Evolutionary conservation across 2,113 vertebrate species (phyloP).

Genomic region (Bubo blakistoni): DNA sequence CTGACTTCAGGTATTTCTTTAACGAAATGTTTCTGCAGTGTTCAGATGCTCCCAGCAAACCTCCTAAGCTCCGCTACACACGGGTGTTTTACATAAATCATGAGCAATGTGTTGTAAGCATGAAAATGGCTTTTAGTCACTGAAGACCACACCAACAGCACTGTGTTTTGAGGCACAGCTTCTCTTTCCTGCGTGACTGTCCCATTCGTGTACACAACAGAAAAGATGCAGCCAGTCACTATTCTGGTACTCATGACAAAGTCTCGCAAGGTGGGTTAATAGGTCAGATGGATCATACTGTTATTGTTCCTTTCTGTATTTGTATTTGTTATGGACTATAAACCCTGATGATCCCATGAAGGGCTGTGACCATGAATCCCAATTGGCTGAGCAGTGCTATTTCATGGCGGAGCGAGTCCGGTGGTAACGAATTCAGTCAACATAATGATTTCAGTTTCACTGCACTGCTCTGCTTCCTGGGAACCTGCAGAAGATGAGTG

Average conservation of each 20-base stretch:
- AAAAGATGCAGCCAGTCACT: background rate
- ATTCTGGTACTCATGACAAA: background rate
- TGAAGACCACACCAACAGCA: background rate
- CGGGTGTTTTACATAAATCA: background rate
- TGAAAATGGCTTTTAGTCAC: background rate
- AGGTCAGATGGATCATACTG: constrained; percentile 22
- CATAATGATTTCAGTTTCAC: constrained; percentile 59
- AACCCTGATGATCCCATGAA: constrained; percentile 64
- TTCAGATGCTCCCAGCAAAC: background rate
- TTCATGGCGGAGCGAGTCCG: constrained; percentile 43
- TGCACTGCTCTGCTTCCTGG: constrained; percentile 46
- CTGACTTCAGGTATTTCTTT: background rate
- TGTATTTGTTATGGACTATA: constrained; percentile 72
- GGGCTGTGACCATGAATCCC: constrained; percentile 58
- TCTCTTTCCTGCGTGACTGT: rapidly evolving
- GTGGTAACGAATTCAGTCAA: constrained; percentile 47
- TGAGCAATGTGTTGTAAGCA: background rate
- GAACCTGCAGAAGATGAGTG: constrained; percentile 48
- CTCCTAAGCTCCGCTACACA: background rate
- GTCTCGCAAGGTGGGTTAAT: background rate
- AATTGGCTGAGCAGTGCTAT: constrained; percentile 34
- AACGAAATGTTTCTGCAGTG: background rate
- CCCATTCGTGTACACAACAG: background rate
- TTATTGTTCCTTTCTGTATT: constrained; percentile 55
- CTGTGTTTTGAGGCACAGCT: background rate